phyloP scores from a whole-genome alignment of 1,140 invertebrate species.

The Anoplolepis gracilipes region DNA sequence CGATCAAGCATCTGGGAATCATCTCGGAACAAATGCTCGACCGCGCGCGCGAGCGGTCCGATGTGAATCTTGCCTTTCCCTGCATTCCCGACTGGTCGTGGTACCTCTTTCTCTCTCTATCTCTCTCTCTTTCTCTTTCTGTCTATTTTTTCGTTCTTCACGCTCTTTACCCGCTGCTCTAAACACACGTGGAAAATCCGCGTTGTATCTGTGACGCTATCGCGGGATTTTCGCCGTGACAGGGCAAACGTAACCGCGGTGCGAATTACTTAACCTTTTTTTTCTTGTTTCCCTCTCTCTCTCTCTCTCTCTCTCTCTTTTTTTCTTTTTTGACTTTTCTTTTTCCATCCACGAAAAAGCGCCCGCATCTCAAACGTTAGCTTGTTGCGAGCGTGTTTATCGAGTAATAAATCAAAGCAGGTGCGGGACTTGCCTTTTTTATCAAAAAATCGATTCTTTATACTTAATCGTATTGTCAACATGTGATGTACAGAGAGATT shows the following conservation, averaged over 20 bases:
- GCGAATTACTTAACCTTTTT: constrained; percentile 26
- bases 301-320: background rate
- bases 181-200: constrained; percentile 68
- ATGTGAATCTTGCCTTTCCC: constrained; percentile 73
- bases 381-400: constrained; percentile 45
- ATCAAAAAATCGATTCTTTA: constrained; percentile 56
- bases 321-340: background rate
- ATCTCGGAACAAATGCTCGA: constrained; percentile 74
- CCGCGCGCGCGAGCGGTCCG: constrained; percentile 25
- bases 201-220: constrained; percentile 47
- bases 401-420: constrained; percentile 57
- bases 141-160: background rate
- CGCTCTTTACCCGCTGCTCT: background rate
- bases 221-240: constrained; percentile 57
- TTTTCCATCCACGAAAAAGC: constrained; percentile 15
- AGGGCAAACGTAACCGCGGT: constrained; percentile 31
- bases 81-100: background rate
- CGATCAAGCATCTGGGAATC: constrained; percentile 79
- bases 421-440: constrained; percentile 36
- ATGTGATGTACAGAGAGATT: constrained; percentile 17
- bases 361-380: constrained; percentile 34
- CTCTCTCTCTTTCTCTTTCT: background rate
- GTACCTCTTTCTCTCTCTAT: background rate
- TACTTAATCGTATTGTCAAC: constrained; percentile 43
- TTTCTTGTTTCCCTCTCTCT: background rate